Conservation (phyloP, 2,797 vertebrate species). For the Glossophaga mutica region DNA sequence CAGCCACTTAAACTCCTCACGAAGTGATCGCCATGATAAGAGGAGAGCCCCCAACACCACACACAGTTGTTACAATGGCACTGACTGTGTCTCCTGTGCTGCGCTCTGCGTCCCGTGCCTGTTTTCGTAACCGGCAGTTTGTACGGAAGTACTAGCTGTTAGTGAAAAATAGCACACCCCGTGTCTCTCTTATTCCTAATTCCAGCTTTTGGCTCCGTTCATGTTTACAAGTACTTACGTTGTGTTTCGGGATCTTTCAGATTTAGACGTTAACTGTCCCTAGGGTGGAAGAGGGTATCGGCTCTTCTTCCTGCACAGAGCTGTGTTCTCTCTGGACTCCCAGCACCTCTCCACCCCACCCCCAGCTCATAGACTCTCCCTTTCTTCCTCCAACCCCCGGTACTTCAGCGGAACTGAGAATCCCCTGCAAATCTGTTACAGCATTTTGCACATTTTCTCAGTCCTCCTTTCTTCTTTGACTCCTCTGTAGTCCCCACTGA, state of each 20-base stretch:
- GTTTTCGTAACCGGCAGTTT: not conserved
- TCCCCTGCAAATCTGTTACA: not conserved
- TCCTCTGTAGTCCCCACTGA: not conserved
- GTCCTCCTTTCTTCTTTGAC: not conserved
- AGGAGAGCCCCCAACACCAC: not conserved
- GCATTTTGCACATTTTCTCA: not conserved
- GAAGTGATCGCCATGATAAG: not conserved
- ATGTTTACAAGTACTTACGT: not conserved
- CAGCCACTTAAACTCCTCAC: not conserved
- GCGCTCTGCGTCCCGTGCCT: not conserved
- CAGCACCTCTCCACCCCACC: rapidly evolving
- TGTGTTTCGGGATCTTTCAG: not conserved
- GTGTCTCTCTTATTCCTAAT: not conserved
- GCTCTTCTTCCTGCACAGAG: not conserved
- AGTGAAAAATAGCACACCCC: not conserved
- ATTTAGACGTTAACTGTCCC: not conserved
- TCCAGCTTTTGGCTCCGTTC: not conserved
- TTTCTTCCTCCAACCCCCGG: not conserved
- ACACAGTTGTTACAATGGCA: not conserved
- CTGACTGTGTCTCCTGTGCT: not conserved
- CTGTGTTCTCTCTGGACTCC: not conserved
- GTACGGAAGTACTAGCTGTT: not conserved
- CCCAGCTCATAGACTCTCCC: not conserved
- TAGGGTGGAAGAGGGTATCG: not conserved
- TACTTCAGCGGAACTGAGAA: not conserved